Percentiles rank a stretch among this genome's conserved stretches.
phyloP scores from a whole-genome alignment of 2,113 vertebrate species.

The Lophotis ruficrista region DNA sequence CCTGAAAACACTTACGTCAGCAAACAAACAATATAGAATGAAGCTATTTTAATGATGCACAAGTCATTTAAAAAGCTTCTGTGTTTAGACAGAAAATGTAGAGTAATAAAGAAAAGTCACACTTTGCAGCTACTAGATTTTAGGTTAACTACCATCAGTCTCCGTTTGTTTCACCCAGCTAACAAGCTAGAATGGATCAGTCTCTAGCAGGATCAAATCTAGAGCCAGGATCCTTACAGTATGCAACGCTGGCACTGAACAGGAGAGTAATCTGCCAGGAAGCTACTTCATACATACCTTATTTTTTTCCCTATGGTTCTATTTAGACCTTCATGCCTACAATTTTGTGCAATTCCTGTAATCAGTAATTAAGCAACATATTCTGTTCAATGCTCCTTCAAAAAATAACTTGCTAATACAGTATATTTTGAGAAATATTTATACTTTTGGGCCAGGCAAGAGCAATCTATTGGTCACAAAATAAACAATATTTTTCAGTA shows the following conservation, averaged over 20 bases:
- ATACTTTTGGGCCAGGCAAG: neutral
- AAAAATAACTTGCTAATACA: neutral
- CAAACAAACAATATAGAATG: neutral
- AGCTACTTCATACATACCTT: neutral
- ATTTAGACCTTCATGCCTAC: neutral
- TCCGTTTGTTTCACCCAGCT: neutral
- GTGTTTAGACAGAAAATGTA: neutral
- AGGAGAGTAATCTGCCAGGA: neutral
- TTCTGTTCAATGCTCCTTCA: rapidly evolving
- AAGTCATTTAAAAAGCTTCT: neutral
- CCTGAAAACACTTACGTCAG: neutral
- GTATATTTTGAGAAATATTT: neutral
- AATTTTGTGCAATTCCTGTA: neutral
- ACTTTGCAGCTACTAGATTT: neutral
- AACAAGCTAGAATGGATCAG: neutral
- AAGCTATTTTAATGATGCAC: neutral
- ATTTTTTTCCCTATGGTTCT: neutral
- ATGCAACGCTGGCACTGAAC: neutral
- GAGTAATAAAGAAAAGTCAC: neutral
- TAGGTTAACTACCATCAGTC: neutral
- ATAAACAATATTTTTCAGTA: neutral
- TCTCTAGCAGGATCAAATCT: neutral
- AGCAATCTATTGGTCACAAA: neutral
- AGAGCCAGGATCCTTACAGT: neutral
- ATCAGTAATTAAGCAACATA: neutral